phyloP scores from a whole-genome alignment of 2,888 invertebrate species.

The Caenorhabditis sp. region DNA sequence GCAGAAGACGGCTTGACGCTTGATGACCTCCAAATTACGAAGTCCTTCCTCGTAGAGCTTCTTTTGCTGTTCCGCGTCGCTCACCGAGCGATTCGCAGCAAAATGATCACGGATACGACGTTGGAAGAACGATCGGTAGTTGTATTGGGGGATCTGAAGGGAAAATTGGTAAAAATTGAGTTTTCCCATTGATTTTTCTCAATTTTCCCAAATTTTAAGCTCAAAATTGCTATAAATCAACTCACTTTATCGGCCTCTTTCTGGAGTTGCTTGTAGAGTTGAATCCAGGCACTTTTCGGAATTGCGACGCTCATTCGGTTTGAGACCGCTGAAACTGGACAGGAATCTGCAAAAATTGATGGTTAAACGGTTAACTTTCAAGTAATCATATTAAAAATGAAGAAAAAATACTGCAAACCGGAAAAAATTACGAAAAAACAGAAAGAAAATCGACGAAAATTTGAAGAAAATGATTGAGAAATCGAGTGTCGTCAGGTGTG shows the following conservation, averaged over 20 bases:
- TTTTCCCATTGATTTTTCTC: slow-evolving; percentile 5
- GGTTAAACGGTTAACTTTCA: not conserved
- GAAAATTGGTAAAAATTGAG: not conserved
- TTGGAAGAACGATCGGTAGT: slow-evolving; percentile 80
- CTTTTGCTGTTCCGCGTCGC: slow-evolving; percentile 69
- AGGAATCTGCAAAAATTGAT: slow-evolving; percentile 11
- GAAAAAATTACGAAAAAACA: not conserved
- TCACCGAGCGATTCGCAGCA: slow-evolving; percentile 70
- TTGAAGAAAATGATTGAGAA: slow-evolving; percentile 19
- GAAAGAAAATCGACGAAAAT: slow-evolving; percentile 6
- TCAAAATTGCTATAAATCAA: too few species aligned
- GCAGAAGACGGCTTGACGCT: slow-evolving; percentile 73
- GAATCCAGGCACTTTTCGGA: slow-evolving; percentile 73
- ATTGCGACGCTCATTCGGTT: slow-evolving; percentile 68
- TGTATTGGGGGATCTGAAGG: slow-evolving; percentile 81
- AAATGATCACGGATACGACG: slow-evolving; percentile 83
- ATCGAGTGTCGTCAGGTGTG: slow-evolving; percentile 24
- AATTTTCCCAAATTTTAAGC: too few species aligned
- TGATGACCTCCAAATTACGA: slow-evolving; percentile 64
- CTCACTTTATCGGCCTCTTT: slow-evolving; percentile 76
- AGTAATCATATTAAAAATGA: not conserved
- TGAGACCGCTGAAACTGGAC: slow-evolving; percentile 7
- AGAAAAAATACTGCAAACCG: not conserved
- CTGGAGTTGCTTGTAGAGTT: slow-evolving; percentile 80
- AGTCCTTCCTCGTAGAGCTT: slow-evolving; percentile 74